Evolutionary conservation across 2,113 vertebrate genomes (phyloP).

Genomic region (Ursus arctos): DNA sequence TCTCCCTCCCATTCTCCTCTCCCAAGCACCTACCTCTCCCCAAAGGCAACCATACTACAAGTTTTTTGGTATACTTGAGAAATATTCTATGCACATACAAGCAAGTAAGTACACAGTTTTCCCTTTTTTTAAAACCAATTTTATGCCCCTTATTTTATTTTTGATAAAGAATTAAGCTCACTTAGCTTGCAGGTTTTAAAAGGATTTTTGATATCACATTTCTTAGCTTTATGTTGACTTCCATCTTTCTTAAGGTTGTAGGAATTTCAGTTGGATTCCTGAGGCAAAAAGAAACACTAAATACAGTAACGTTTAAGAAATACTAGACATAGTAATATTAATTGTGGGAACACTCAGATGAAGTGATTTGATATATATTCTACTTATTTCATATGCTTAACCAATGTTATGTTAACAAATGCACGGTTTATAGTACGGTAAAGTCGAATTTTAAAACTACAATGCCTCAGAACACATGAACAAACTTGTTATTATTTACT

Average conservation of each 20-base stretch:
- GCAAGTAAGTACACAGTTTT: not conserved
- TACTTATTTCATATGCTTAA: not conserved
- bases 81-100: slow-evolving; percentile 26
- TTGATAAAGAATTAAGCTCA: slow-evolving; percentile 24
- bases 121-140: not conserved
- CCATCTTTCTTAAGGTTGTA: slow-evolving; percentile 27
- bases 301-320: not conserved
- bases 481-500: not conserved
- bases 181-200: not conserved
- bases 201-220: not conserved
- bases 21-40: not conserved
- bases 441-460: not conserved
- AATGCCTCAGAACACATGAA: not conserved
- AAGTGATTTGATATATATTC: slow-evolving; percentile 1
- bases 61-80: not conserved
- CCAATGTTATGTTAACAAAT: slow-evolving; percentile 4
- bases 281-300: slow-evolving; percentile 33
- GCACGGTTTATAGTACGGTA: not conserved
- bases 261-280: not conserved
- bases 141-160: not conserved
- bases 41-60: not conserved
- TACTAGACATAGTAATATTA: not conserved
- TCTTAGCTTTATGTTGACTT: not conserved
- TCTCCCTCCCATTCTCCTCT: not conserved
- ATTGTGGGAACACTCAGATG: not conserved